Base-by-base conservation (phyloP, 1,140 invertebrate genomes). In the Drosophila navojoa region DNA sequence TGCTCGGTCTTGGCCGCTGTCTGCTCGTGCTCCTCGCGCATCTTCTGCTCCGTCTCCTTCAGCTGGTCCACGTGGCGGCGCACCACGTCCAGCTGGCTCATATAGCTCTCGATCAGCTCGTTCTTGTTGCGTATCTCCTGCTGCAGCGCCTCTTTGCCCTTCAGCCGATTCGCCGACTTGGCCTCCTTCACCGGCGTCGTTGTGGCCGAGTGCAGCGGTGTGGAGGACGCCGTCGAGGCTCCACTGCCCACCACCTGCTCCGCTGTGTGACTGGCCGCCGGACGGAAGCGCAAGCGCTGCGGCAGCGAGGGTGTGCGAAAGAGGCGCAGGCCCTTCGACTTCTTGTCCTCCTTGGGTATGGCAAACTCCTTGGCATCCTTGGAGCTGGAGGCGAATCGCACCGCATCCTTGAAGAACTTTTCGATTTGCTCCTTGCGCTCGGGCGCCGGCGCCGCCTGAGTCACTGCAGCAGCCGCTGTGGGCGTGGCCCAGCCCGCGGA, bases 401-500 rank as follows among this genome's bases (percentile, higher is more conserved):
- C 89, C 3, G 90, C 91, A 62, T 92, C 91, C 75, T 92, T 92
- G 19, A 92, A 91, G 68, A 92, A 92, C 69, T 92, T 92, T 45
- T 92, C 91, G 11, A 92, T 92, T 27, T 91, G 91, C 57, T 92
- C 91, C 52, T 91, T 92, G 11, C 91, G 84, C 58, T 92, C 91
- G 3, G 85, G 72, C 7, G 74, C 45, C 10, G 85, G 63, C 4
- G 60, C 40, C 6, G 59, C 32, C 42, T 45, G 42, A 7, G 42
- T 3, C 1, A 71, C 52, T 0, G 66, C 54, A 5, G 60, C 45
- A 6, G 80, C 62, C 5, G 77, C 52, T 32, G 86, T 79, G 49
- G 80, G 76, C 52, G 77, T 81, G 64, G 86, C 72, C 62, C 76
- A 80, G 69, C 84, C 80, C 40, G 79, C 27, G 13, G 82, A 86